These are phyloP conservation scores for Microplitis deprimator DNA, from an alignment of 2,888 invertebrate genomes.

Conservation along the genomic window DNA sequence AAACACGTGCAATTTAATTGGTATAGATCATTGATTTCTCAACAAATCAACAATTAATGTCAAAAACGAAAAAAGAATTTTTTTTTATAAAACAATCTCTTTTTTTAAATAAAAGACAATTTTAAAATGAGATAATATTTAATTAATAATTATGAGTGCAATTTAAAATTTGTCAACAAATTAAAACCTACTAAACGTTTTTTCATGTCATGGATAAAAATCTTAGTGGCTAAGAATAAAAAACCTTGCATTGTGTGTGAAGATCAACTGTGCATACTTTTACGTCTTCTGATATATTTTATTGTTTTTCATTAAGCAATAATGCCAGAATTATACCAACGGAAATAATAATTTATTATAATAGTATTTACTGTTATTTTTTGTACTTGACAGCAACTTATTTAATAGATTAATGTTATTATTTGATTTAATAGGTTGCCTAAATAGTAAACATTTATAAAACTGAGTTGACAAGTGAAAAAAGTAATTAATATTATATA, in stretches of 20 bases:
- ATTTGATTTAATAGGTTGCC: too few relatives aligned
- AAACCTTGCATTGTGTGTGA: neutral
- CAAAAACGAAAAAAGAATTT: neutral
- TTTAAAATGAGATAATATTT: neutral
- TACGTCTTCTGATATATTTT: conserved; percentile 29
- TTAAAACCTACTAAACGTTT: neutral
- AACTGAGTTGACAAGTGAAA: conserved; percentile 80
- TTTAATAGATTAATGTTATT: too few relatives aligned
- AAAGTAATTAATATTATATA: conserved; percentile 77
- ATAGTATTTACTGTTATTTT: neutral
- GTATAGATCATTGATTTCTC: too few relatives aligned
- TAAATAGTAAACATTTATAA: conserved; percentile 35
- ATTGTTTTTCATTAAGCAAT: conserved; percentile 74
- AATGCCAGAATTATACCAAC: conserved; percentile 81
- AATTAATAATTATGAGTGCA: neutral
- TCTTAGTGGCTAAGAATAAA: neutral
- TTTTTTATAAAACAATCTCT: neutral
- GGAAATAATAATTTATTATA: conserved; percentile 63
- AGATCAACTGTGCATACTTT: conserved; percentile 12
- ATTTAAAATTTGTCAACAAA: neutral
- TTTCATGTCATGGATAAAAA: neutral
- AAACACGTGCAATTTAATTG: too few relatives aligned
- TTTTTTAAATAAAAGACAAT: neutral
- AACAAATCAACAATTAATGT: too few relatives aligned
- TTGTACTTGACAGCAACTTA: too few relatives aligned